Evolutionary conservation across 1,140 invertebrate genomes (phyloP), one percentile per base, ranked within the genome.

Genomic region (Cepaea nemoralis): DNA sequence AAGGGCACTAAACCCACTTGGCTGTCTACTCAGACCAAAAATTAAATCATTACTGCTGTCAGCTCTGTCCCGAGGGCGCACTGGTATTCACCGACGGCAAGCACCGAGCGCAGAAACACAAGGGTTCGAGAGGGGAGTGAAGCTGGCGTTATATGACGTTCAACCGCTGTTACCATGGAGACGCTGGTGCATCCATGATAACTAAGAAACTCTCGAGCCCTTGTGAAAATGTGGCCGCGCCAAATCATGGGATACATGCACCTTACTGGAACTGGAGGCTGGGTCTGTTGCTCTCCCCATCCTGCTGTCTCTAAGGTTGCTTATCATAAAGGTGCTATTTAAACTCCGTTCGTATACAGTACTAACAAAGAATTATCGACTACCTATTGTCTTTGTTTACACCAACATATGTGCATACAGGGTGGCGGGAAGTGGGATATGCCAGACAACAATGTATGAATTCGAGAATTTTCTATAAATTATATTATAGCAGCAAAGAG

Each of bases 131-230:
- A 45, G 48, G 39, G 71, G 31, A 75, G 50, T 5, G 73, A 45
- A 27, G 74, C 6, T 5, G 74, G 48, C 45, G 45, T 37, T 63
- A 76, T 76, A n/a, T 77, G 75, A 77, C 75, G 55, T 77, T 40
- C 63, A 77, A 16, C 75, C 27, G 75, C 55, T 50, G 75, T 77
- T 63, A 33, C 75, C 75, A 63, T 77, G 75, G 75, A 39, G 48
- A 77, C 55, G 75, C 31, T 39, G 45, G 33, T 77, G 75, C 75
- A 77, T 63, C 59, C 50, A 59, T 63, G 55, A 27, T 77, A 42
- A 35, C 75, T 66, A 55, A 55, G 75, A 50, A 55, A 59, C 42
- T 50, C 48, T 63, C 33, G 63, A 27, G 27, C 75, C 50, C 42
- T 59, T 37, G 42, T 27, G 35, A 55, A 75, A 75, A 48, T 75